Evolutionary conservation across 2,113 vertebrate species (phyloP), one percentile per base, ranked within the genome.

Genomic region (Plectropomus leopardus): DNA sequence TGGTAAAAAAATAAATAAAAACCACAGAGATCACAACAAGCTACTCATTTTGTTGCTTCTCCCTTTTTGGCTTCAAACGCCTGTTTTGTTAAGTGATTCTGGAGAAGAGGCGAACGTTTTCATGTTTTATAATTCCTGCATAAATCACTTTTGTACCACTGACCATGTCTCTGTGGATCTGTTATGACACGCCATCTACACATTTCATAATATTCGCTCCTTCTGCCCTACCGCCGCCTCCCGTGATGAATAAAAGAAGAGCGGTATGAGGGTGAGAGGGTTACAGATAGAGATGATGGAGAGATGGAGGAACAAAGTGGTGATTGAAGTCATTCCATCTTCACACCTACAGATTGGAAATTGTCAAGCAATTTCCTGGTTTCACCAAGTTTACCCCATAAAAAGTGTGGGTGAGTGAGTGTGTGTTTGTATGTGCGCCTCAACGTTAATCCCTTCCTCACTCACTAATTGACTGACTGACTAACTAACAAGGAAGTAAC

Each of bases 321-420:
- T 78, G 85, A 88, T 80, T 78, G 71, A 84, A 87, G 76, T 66
- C 76, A 60, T 82, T 82, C 61, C 28, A 67, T 72, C 80, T 84
- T 92, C 87, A 88, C 87, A 87, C 84, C 84, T 82, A 67, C 60
- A 78, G 85, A 90, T 89, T 86, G 76, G 75, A 90, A 88, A 88
- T 85, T 45, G 13, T 47, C 26, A 48, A 50, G 69, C 85, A 70
- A 88, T 91, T 90, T 89, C 75, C 82, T 75, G 40, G 24, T 82
- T 89, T 76, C 44, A 80, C 65, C 58, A 51, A 75, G 78, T 84
- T 79, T 83, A 71, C 58, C 5, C n/a, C 66, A 65, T 60, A 24
- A 60, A 51, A 13, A 10, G 30, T 42, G 44, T 28, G 28, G 19
- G 23, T 7, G 59, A 45, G 28, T 40, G 53, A 50, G 64, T 61